Percentiles rank a stretch among this genome's conserved stretches.
Conservation (phyloP, 2,888 invertebrate species). For the Drosophila atroscutellata region DNA sequence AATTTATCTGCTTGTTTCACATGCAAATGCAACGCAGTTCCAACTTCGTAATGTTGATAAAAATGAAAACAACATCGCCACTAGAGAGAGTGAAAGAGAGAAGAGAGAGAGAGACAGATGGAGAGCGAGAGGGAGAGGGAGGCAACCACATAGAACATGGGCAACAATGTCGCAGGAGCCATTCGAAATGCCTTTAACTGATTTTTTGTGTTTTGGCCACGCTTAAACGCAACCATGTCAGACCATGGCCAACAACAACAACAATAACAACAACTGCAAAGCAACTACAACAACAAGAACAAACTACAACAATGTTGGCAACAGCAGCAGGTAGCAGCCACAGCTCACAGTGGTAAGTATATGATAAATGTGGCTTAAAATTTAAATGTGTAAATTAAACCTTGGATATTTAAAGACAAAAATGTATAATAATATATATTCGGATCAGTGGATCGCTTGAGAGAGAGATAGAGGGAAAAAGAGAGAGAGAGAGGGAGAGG, state of each 20-base stretch:
- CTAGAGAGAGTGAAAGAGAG: not conserved
- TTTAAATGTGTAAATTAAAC: not conserved
- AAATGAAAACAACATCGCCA: conserved; percentile 72
- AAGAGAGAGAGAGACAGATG: not conserved
- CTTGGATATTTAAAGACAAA: not conserved
- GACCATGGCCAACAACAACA: conserved; percentile 29
- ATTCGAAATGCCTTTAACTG: conserved; percentile 65
- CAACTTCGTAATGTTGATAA: conserved; percentile 72
- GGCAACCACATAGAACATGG: conserved; percentile 21
- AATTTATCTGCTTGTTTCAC: conserved; percentile 80
- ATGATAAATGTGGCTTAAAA: not conserved
- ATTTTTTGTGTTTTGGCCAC: conserved; percentile 41
- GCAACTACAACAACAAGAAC: not conserved
- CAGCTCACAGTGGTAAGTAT: conserved; percentile 26
- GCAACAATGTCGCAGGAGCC: conserved; percentile 22
- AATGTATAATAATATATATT: no score
- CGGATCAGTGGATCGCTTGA: no score
- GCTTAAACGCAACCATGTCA: conserved; percentile 73
- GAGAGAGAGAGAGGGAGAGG: not conserved
- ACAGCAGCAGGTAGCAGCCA: conserved; percentile 32
- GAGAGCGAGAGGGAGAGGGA: no score
- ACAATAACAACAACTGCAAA: conserved; percentile 6
- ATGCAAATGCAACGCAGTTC: conserved; percentile 71
- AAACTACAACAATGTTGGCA: not conserved
- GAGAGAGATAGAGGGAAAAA: not conserved